Evolutionary conservation across 2,888 invertebrate species (phyloP).

Genomic region (Neoaliturus tenellus): DNA sequence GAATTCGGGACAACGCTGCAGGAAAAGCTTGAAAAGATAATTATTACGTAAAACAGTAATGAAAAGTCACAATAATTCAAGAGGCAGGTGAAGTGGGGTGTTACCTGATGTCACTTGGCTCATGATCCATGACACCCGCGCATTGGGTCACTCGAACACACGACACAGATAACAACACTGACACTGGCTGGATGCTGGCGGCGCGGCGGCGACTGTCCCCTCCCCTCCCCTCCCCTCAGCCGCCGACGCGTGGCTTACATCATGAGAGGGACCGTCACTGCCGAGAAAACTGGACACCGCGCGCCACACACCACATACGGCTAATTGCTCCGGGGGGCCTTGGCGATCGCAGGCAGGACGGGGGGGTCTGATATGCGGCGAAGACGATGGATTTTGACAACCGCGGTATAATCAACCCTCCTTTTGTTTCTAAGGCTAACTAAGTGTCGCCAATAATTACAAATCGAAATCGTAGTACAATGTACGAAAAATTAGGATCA

Average conservation of each 20-base stretch:
- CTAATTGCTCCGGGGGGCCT: too few relatives aligned
- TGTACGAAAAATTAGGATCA: too few relatives aligned
- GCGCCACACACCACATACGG: background rate
- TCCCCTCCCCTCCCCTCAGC: background rate
- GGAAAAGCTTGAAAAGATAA: background rate
- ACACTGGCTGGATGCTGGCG: conserved; percentile 10
- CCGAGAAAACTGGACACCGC: conserved; percentile 4
- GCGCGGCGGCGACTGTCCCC: conserved; percentile 21
- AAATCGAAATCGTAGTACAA: too few relatives aligned
- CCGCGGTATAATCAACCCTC: too few relatives aligned
- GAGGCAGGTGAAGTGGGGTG: background rate
- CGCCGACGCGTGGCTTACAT: background rate
- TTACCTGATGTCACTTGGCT: conserved; percentile 34
- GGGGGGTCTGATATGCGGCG: too few relatives aligned
- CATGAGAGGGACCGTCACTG: background rate
- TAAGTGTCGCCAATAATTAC: too few relatives aligned
- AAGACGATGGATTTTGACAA: too few relatives aligned
- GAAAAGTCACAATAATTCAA: background rate
- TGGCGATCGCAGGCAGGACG: too few relatives aligned
- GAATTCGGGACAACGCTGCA: background rate
- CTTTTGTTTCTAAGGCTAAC: too few relatives aligned
- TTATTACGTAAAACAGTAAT: background rate
- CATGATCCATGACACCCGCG: conserved; percentile 40
- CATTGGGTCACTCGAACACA: conserved; percentile 8
- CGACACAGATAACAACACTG: background rate